Conservation (phyloP, 2,888 invertebrate species). For the Helicoverpa assulta region DNA sequence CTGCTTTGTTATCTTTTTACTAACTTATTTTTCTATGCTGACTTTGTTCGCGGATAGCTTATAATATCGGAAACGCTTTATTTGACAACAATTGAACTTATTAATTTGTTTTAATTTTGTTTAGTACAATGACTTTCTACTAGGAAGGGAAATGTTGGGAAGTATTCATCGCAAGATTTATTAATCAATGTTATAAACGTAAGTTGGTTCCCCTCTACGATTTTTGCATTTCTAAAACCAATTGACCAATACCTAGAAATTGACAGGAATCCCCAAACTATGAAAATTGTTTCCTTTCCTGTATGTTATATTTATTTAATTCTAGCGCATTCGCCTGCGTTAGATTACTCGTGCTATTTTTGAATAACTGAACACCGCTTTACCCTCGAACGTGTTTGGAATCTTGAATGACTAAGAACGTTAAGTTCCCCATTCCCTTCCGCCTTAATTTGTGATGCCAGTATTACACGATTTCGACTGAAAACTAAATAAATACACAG, state of each 20-base stretch:
- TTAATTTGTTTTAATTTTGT: constrained; percentile 67
- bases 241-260: constrained; percentile 20
- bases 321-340: neutral
- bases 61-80: no score
- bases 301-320: constrained; percentile 6
- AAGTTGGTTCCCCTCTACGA: constrained; percentile 65
- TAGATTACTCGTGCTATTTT: neutral
- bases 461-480: no score
- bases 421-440: neutral
- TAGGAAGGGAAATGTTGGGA: constrained; percentile 82
- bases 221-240: constrained; percentile 9
- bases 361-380: neutral
- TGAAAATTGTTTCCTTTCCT: constrained; percentile 6
- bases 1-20: neutral
- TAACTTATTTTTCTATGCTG: no score
- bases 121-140: constrained; percentile 87
- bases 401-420: neutral
- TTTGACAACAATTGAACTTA: neutral
- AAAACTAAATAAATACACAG: no score
- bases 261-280: constrained; percentile 1
- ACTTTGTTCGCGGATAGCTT: no score
- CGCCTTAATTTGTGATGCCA: no score
- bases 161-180: constrained; percentile 84
- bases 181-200: constrained; percentile 70
- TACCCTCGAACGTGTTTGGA: neutral